phyloP scores from a whole-genome alignment of 2,888 invertebrate genomes.

The Aphrophora alni region DNA sequence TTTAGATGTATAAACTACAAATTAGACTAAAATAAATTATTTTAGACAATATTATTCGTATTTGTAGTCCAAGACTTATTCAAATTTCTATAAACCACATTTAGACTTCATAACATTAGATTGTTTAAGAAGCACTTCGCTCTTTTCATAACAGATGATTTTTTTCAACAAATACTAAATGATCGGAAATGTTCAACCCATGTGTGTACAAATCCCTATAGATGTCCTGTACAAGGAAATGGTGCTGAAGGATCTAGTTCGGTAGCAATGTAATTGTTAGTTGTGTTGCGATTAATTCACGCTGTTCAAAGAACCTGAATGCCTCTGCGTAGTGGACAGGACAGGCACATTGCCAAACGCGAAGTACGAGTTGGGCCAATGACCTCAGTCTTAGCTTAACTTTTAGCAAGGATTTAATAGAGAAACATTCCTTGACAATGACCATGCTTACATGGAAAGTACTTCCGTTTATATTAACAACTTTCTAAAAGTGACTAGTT shows the following conservation, averaged over 20 bases:
- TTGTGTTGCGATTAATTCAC: background rate
- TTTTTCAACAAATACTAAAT: no score
- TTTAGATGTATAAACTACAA: no score
- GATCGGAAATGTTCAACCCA: no score
- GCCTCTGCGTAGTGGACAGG: background rate
- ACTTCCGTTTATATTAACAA: background rate
- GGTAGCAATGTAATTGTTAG: background rate
- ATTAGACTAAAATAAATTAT: no score
- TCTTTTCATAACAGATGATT: no score
- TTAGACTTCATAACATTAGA: no score
- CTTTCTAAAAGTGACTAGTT: background rate
- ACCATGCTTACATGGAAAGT: background rate
- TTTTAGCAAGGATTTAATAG: background rate
- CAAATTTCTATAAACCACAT: no score
- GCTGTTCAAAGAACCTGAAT: background rate
- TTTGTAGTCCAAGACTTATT: no score
- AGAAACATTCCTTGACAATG: background rate
- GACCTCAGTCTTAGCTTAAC: background rate
- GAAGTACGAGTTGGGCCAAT: background rate
- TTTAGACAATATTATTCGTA: no score
- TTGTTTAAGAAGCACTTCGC: no score
- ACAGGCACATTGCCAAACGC: constrained; percentile 6
- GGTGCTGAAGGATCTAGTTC: background rate
- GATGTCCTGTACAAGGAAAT: background rate
- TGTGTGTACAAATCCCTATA: no score